A percentile compares a stretch with the other conserved stretches of the same genome.
phyloP scores from a whole-genome alignment of 92 coral and sea anemone genomes.

The Paramuricea clavata region DNA sequence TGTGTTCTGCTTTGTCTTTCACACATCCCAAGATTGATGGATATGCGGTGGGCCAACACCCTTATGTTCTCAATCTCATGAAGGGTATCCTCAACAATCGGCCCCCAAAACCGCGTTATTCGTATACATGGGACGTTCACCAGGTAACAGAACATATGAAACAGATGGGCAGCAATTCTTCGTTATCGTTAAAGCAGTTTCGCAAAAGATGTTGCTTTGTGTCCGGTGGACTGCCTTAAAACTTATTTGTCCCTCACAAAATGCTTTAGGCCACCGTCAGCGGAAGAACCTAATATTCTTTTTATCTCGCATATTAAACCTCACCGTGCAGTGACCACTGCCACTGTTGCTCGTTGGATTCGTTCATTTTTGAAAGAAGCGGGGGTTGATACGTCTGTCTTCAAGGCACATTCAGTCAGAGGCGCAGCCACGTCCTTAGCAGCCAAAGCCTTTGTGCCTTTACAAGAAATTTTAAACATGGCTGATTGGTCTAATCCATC shows the following conservation, averaged over 20 bases:
- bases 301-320: background rate
- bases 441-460: conserved; percentile 48
- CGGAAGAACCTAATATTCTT: background rate
- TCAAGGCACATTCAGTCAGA: conserved; percentile 59
- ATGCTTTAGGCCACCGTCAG: background rate
- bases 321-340: conserved; percentile 39
- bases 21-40: conserved; percentile 39
- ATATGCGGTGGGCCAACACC: conserved; percentile 23
- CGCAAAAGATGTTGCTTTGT: conserved; percentile 32
- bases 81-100: conserved; percentile 53
- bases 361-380: conserved; percentile 33
- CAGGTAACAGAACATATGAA: background rate
- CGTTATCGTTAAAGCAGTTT: conserved; percentile 24
- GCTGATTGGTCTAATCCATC: conserved; percentile 62
- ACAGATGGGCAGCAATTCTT: conserved; percentile 10
- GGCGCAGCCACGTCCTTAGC: conserved; percentile 34
- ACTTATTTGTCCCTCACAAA: conserved; percentile 32
- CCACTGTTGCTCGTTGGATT: conserved; percentile 64
- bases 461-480: conserved; percentile 51
- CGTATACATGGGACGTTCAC: conserved; percentile 26
- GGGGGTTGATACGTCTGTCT: conserved; percentile 49
- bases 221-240: conserved; percentile 57
- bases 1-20: conserved; percentile 42
- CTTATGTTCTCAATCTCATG: conserved; percentile 11
- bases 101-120: conserved; percentile 55